Conservation (phyloP, 2,113 vertebrate genomes). For the Sialia sialis region DNA sequence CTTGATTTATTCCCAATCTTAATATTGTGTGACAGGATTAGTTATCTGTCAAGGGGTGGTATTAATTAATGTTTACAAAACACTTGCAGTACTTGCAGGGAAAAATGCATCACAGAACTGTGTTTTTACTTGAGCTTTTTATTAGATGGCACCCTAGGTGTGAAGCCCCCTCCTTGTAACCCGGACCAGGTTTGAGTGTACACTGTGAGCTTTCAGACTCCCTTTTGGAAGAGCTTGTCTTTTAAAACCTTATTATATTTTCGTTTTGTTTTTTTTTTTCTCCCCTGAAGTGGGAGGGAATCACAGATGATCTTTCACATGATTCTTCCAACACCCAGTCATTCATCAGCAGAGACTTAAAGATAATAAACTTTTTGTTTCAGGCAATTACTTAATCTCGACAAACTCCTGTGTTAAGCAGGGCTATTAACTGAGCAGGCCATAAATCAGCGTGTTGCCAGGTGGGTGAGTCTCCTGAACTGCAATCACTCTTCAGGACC, state of each 20-base stretch:
- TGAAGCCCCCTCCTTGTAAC: background rate
- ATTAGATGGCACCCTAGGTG: background rate
- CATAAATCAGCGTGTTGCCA: conserved; percentile 83
- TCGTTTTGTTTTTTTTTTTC: background rate
- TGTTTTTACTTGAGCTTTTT: background rate
- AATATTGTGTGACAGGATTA: background rate
- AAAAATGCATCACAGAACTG: background rate
- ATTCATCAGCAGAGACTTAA: conserved; percentile 81
- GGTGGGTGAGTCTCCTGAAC: conserved; percentile 82
- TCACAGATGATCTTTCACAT: conserved; percentile 72
- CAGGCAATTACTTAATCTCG: conserved; percentile 88
- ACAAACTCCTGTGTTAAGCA: conserved; percentile 84
- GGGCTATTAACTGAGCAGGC: conserved; percentile 78
- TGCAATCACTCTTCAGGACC: conserved; percentile 80
- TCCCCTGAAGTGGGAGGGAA: conserved; percentile 36
- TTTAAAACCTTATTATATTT: conserved; percentile 37
- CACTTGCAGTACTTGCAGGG: background rate
- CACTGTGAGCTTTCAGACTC: background rate
- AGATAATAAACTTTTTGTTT: conserved; percentile 85
- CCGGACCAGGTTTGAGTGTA: background rate
- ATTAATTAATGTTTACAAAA: conserved; percentile 41
- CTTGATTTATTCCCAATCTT: conserved; percentile 16
- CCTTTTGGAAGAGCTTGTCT: background rate
- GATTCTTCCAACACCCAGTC: conserved; percentile 68
- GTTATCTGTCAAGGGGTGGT: background rate